Evolutionary conservation across 1,140 invertebrate species (phyloP).

Genomic region (Gryllus bimaculatus): DNA sequence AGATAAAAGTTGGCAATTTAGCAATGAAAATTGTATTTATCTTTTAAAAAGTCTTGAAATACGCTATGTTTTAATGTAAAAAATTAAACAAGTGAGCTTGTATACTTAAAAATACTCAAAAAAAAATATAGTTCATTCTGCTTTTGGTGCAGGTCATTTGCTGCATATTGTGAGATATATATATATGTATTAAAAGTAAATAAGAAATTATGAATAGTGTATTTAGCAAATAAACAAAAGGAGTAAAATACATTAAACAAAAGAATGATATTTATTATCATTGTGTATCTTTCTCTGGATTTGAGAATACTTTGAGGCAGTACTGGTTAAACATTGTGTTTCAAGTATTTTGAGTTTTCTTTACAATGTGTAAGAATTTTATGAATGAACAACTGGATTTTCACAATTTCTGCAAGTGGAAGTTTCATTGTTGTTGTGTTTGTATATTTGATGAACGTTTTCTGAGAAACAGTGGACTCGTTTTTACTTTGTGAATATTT

Average conservation of each 20-base stretch:
- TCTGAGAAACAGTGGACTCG: background rate
- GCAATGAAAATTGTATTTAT: slow-evolving; percentile 6
- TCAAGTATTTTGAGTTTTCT: background rate
- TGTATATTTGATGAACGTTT: background rate
- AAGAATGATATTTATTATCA: background rate
- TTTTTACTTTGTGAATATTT: slow-evolving; percentile 14
- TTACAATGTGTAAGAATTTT: background rate
- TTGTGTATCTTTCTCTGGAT: background rate
- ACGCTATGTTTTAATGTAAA: slow-evolving; percentile 3
- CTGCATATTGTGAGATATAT: background rate
- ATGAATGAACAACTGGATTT: background rate
- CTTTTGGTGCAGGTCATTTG: background rate
- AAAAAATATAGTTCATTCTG: background rate
- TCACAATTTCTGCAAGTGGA: background rate
- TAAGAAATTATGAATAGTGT: background rate
- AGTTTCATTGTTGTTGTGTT: background rate
- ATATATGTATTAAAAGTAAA: background rate
- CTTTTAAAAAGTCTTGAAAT: background rate
- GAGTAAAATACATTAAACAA: background rate
- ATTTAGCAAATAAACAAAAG: background rate
- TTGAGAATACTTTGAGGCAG: background rate
- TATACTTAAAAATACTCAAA: background rate
- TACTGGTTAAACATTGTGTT: background rate
- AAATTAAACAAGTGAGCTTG: background rate
- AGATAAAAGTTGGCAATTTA: background rate